These are phyloP conservation scores for Cotesia congregata DNA, from an alignment of 2,888 invertebrate species.

Conservation along the genomic window DNA sequence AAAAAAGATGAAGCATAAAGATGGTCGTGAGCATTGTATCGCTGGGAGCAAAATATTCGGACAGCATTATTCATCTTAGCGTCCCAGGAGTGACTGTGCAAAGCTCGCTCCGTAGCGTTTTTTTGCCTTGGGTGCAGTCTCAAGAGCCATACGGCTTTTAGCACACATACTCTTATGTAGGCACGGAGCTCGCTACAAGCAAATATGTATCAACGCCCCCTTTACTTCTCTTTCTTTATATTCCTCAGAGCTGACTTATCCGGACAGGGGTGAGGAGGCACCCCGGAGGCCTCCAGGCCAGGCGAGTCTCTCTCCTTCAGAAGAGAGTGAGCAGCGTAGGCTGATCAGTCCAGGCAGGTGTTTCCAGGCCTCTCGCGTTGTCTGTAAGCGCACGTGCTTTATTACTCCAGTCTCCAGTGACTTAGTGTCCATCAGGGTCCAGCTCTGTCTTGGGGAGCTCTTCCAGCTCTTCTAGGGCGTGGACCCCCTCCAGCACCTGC, in stretches of 20 bases:
- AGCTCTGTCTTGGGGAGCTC: slow-evolving; percentile 27
- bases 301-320: background rate
- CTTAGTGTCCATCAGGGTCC: slow-evolving; percentile 54
- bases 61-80: slow-evolving; percentile 37
- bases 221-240: slow-evolving; percentile 2
- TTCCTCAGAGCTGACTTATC: slow-evolving; percentile 12
- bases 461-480: slow-evolving; percentile 24
- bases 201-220: slow-evolving; percentile 32
- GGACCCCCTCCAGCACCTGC: slow-evolving; percentile 53
- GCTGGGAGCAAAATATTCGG: slow-evolving; percentile 26
- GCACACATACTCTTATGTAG: slow-evolving; percentile 1
- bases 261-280: background rate
- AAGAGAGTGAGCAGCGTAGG: background rate
- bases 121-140: slow-evolving; percentile 37
- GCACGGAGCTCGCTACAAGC: background rate
- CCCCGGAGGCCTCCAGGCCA: slow-evolving; percentile 3
- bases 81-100: slow-evolving; percentile 35
- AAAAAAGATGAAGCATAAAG: slow-evolving; percentile 35
- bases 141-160: slow-evolving; percentile 7
- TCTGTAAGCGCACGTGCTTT: slow-evolving; percentile 66
- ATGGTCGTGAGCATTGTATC: slow-evolving; percentile 30
- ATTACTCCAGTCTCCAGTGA: slow-evolving; percentile 49
- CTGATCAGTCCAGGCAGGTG: slow-evolving; percentile 58
- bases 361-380: slow-evolving; percentile 57
- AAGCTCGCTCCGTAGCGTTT: slow-evolving; percentile 29